Percentiles rank a stretch among this genome's conserved stretches.
These are phyloP conservation scores for Petrocephalus sullivani DNA, from an alignment of 2,797 vertebrate species.

Conservation along the genomic window DNA sequence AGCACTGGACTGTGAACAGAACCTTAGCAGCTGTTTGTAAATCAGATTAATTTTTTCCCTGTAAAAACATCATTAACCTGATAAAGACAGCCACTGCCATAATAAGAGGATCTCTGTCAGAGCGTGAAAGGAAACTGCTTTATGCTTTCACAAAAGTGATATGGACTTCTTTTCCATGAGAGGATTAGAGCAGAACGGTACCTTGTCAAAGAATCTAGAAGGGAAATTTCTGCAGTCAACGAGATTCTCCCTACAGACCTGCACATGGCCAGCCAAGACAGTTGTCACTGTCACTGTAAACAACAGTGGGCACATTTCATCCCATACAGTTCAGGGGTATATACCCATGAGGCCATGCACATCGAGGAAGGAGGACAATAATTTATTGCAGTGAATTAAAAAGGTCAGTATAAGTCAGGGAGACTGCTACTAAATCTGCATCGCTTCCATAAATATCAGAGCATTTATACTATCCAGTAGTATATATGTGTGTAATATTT, in stretches of 20 bases:
- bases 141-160: background rate
- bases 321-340: background rate
- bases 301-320: background rate
- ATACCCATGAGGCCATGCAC: background rate
- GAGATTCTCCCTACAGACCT: background rate
- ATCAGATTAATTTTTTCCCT: background rate
- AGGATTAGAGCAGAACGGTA: background rate
- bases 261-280: background rate
- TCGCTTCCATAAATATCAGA: background rate
- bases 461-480: background rate
- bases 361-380: background rate
- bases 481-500: background rate
- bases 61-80: background rate
- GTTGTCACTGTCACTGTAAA: background rate
- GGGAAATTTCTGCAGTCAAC: background rate
- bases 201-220: background rate
- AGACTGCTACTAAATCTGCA: background rate
- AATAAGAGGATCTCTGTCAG: background rate
- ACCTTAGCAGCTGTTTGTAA: constrained; percentile 10
- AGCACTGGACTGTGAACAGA: background rate
- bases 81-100: background rate
- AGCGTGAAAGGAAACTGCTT: background rate
- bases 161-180: background rate
- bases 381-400: constrained; percentile 3
- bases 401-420: background rate